Percentiles rank a stretch among this genome's conserved stretches.
phyloP scores from a whole-genome alignment of 1,140 invertebrate species.

The Whitmania pigra region DNA sequence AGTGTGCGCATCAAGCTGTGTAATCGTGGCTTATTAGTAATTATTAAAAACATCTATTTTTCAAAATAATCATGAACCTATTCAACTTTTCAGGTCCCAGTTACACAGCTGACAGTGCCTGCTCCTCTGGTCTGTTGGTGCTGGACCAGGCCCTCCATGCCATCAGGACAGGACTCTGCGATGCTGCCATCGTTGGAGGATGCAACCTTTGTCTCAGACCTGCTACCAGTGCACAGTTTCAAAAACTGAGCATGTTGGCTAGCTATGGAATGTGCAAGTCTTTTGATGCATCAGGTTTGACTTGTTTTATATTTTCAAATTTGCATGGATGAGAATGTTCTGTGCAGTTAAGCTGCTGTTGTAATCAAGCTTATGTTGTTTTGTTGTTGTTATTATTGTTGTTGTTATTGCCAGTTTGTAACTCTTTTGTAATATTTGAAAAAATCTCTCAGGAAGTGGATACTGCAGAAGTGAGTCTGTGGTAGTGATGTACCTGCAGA shows the following conservation, averaged over 20 bases:
- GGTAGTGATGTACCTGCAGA: constrained; percentile 68
- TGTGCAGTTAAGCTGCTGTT: too few relatives aligned
- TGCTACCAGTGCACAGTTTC: constrained; percentile 76
- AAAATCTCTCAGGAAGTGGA: constrained; percentile 52
- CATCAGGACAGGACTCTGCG: constrained; percentile 71
- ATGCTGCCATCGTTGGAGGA: constrained; percentile 81
- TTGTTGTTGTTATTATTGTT: not conserved
- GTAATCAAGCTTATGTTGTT: not conserved
- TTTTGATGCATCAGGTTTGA: constrained; percentile 67
- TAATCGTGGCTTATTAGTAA: not conserved
- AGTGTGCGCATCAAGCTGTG: too few relatives aligned
- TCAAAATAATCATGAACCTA: not conserved
- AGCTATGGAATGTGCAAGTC: constrained; percentile 78
- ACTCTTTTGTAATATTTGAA: not conserved
- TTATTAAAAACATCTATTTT: not conserved
- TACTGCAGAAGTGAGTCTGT: constrained; percentile 83
- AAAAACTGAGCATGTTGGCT: constrained; percentile 76
- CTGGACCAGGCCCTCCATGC: constrained; percentile 70
- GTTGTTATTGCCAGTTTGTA: not conserved
- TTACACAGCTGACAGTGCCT: constrained; percentile 84
- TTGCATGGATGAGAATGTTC: not conserved
- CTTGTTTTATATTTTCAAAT: not conserved
- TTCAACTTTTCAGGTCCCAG: constrained; percentile 59
- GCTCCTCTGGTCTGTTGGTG: constrained; percentile 78
- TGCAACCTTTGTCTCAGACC: constrained; percentile 74